phyloP scores from a whole-genome alignment of 1,140 invertebrate genomes.

The Drosophila suzukii region DNA sequence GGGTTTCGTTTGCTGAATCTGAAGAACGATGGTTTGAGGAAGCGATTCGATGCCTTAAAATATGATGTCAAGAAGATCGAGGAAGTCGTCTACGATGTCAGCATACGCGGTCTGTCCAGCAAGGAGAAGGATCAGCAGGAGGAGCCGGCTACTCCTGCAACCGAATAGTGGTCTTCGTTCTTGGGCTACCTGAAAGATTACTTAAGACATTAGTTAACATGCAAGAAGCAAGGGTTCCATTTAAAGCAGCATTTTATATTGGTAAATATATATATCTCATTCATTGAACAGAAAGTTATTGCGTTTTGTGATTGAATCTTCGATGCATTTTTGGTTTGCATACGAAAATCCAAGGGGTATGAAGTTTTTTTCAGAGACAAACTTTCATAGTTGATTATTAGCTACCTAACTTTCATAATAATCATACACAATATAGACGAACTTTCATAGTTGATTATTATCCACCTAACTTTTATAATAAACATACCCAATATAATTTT shows the following conservation, averaged over 20 bases:
- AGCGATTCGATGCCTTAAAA: slow-evolving; percentile 95
- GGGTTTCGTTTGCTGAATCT: slow-evolving; percentile 95
- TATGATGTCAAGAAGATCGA: slow-evolving; percentile 98
- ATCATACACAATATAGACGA: too few relatives aligned
- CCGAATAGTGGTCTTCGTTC: slow-evolving; percentile 25
- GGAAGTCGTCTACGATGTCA: slow-evolving; percentile 97
- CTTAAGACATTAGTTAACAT: slow-evolving; percentile 14
- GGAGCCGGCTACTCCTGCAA: slow-evolving; percentile 15
- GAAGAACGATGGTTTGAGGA: slow-evolving; percentile 95
- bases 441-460: too few relatives aligned
- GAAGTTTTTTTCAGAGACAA: too few relatives aligned
- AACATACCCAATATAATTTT: too few relatives aligned
- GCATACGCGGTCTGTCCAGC: slow-evolving; percentile 90
- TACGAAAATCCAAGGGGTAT: too few relatives aligned
- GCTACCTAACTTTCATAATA: too few relatives aligned
- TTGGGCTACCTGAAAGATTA: slow-evolving; percentile 5
- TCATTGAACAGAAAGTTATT: not conserved
- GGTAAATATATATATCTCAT: slow-evolving; percentile 35
- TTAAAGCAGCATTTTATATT: slow-evolving; percentile 18
- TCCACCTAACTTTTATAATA: too few relatives aligned
- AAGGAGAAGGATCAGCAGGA: slow-evolving; percentile 23
- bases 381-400: too few relatives aligned
- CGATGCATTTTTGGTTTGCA: too few relatives aligned
- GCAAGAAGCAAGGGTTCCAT: slow-evolving; percentile 9
- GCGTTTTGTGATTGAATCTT: too few relatives aligned